Evolutionary conservation across 1,140 invertebrate genomes (phyloP).

Genomic region (Aphaenogaster ashmeadi): DNA sequence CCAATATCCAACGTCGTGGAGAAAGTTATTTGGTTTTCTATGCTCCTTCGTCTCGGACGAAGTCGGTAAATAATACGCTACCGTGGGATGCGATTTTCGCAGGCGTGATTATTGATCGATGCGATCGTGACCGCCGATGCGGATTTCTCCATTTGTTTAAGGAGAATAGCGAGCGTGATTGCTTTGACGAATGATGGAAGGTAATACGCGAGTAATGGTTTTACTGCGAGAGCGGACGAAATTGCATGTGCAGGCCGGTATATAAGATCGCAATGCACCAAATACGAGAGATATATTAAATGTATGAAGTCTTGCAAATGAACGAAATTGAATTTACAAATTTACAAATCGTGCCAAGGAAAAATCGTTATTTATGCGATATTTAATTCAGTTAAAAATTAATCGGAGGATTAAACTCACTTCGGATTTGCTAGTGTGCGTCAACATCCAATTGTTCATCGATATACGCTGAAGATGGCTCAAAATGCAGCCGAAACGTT

Average conservation of each 20-base stretch:
- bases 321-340: background rate
- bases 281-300: constrained; percentile 28
- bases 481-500: too few species aligned
- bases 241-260: constrained; percentile 40
- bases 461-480: too few species aligned
- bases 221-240: constrained; percentile 47
- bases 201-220: constrained; percentile 69
- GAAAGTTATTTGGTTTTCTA: constrained; percentile 40
- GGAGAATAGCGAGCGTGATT: constrained; percentile 64
- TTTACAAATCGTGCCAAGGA: background rate
- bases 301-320: background rate
- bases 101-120: constrained; percentile 71
- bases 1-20: constrained; percentile 8
- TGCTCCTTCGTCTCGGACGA: constrained; percentile 29
- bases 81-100: constrained; percentile 64
- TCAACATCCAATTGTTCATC: too few species aligned
- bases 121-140: constrained; percentile 57
- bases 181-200: constrained; percentile 60
- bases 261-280: constrained; percentile 43
- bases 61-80: constrained; percentile 59
- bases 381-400: background rate
- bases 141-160: constrained; percentile 53
- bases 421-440: too few species aligned
- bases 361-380: background rate
- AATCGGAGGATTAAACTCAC: too few species aligned